phyloP scores from a whole-genome alignment of 2,797 vertebrate genomes.

The Malurus splendens region DNA sequence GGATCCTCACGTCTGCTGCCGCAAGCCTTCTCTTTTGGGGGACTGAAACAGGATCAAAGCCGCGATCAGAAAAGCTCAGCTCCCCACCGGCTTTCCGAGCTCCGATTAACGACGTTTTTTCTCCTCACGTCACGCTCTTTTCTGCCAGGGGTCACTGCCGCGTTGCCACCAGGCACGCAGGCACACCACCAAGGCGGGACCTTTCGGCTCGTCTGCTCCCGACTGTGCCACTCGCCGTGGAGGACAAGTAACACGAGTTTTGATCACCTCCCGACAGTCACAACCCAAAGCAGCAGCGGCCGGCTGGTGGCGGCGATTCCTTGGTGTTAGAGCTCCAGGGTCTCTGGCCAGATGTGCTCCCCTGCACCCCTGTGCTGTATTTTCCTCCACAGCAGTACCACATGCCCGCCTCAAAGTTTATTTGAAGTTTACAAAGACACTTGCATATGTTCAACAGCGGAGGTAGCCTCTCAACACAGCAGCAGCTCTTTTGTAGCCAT shows the following conservation, averaged over 20 bases:
- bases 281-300: neutral
- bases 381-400: neutral
- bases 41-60: neutral
- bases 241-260: neutral
- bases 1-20: neutral
- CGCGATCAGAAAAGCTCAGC: neutral
- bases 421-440: neutral
- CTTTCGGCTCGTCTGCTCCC: neutral
- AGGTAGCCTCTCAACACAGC: neutral
- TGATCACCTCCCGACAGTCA: neutral
- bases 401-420: neutral
- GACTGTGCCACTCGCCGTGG: neutral
- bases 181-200: neutral
- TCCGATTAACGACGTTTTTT: neutral
- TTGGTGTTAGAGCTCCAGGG: neutral
- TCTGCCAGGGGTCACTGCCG: too few species aligned
- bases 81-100: neutral
- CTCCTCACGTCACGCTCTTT: neutral
- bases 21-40: neutral
- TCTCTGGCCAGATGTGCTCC: too few species aligned
- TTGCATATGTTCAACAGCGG: neutral
- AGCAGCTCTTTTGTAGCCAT: neutral
- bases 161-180: neutral
- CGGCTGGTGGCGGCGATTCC: neutral
- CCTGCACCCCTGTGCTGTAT: fast-evolving